Base-by-base conservation (phyloP, 2,888 invertebrate species). In the Merodon equestris region DNA sequence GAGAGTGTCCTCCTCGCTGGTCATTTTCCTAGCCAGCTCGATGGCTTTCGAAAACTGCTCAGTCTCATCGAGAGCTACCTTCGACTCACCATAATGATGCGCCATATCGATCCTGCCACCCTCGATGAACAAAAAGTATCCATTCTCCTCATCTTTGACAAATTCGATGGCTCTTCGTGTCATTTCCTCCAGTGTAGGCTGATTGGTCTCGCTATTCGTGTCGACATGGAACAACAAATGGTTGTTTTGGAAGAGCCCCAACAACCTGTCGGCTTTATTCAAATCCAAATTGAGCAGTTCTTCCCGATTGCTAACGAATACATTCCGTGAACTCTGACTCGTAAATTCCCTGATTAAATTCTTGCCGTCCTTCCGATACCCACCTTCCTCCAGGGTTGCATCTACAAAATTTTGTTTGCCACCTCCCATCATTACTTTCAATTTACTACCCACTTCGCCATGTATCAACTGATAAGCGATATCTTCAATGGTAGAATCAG, bases 61-160 rank as follows among this genome's bases (percentile, higher is more conserved):
- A 2, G 88, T 87, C 81, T 89, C 89, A 63, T 89, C 86, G 0
- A 89, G 82, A 0, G 89, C 88, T 42, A 86, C 79, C 18, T 85
- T 84, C 0, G 89, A 86, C 63, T 74, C 61, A 38, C 86, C 88
- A 1, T 84, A 81, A 71, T 89, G 89, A 82, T 89, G 89, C 0
- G 85, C 89, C 45, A 85, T 68, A 82, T 89, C 89, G 50, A 89
- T 88, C 76, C 85, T 86, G 34, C 87, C 89, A 89, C 93, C 94
- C 90, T 94, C 94, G 61, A 96, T 93, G 86, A 96, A 93, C 5
- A 96, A 88, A 84, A 96, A 94, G 86, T 91, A 96, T 1, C 96
- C 96, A 2, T 93, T 90, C 0, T 93, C 91, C 0, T 88, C 86
- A 82, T 92, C 91, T 1, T 91, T 90, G 51, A 97, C 88, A 10